Evolutionary conservation across 2,888 invertebrate species (phyloP).

Genomic region (Germaria angustata): DNA sequence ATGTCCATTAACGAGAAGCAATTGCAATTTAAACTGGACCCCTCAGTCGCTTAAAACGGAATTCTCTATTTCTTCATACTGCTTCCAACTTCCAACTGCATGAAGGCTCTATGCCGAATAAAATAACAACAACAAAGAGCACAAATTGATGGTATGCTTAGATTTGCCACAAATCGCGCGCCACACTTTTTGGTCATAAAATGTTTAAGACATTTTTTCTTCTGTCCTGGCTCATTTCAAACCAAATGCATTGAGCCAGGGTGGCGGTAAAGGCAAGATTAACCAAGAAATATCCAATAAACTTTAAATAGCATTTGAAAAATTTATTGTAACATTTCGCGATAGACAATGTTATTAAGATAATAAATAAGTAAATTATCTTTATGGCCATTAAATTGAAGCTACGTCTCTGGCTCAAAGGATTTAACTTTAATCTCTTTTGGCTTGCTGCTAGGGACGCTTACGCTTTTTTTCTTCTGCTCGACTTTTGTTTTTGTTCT

Average conservation of each 20-base stretch:
- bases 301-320: constrained; percentile 3
- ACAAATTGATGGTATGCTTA: constrained; percentile 52
- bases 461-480: constrained; percentile 23
- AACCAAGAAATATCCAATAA: not conserved
- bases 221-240: constrained; percentile 2
- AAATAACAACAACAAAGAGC: constrained; percentile 17
- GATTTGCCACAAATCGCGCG: constrained; percentile 55
- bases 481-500: not conserved
- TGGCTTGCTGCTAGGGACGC: constrained; percentile 37
- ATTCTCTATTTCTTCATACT: constrained; percentile 20
- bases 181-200: constrained; percentile 51
- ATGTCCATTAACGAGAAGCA: constrained; percentile 79
- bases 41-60: constrained; percentile 76
- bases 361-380: constrained; percentile 20
- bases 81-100: constrained; percentile 10
- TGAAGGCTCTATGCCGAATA: constrained; percentile 31
- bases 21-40: constrained; percentile 80
- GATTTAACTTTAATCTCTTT: constrained; percentile 21
- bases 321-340: constrained; percentile 12
- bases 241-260: not conserved
- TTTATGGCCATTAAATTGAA: not conserved
- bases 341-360: constrained; percentile 14
- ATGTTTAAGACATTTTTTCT: constrained; percentile 18
- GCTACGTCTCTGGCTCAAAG: constrained; percentile 34
- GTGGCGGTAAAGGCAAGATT: constrained; percentile 37